Evolutionary conservation across 2,113 vertebrate genomes (phyloP), one percentile per base, ranked within the genome.

Genomic region (Chelonoidis abingdonii): DNA sequence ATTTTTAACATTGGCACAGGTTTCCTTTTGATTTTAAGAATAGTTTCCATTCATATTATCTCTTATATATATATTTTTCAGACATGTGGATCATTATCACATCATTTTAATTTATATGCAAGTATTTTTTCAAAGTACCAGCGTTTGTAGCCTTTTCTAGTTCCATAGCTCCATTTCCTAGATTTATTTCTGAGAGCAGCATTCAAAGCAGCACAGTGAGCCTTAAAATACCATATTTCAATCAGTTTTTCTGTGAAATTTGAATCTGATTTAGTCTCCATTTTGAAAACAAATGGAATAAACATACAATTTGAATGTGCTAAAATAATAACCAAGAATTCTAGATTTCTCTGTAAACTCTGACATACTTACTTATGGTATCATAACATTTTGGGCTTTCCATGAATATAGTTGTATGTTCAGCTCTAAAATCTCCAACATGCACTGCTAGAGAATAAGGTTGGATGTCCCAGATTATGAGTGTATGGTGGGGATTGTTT

Each of bases 1-100:
- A 89, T 95, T 97, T 96, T 88, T 94, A 86, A 38, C 0, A 35
- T 97, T 91, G 87, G 53, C 91, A 93, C 65, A 85, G 83, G 65
- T 97, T 93, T 93, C 84, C 79, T 97, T 97, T 97, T 96, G 92
- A 94, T 31, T 93, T 94, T 96, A 96, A 97, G 81, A 90, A 89
- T 84, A 92, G 94, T 96, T 97, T 97, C 88, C 1, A 2, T 95
- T 96, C 94, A 86, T 93, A 88, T 93, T 95, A 87, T 95, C 88
- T 94, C 80, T 72, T 97, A 50, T 93, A 93, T 49, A 49, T 62
- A 96, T 95, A 97, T 95, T 86, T 97, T 97, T 94, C 82, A 88
- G 56, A 96, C 91, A 59, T 85, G 81, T 93, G 59, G 87, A 86
- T 97, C 96, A 97, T 98, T 97, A 95, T 95, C 93, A 92, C 62